Conservation (phyloP, 2,888 invertebrate species). For the Aradus depressus region DNA sequence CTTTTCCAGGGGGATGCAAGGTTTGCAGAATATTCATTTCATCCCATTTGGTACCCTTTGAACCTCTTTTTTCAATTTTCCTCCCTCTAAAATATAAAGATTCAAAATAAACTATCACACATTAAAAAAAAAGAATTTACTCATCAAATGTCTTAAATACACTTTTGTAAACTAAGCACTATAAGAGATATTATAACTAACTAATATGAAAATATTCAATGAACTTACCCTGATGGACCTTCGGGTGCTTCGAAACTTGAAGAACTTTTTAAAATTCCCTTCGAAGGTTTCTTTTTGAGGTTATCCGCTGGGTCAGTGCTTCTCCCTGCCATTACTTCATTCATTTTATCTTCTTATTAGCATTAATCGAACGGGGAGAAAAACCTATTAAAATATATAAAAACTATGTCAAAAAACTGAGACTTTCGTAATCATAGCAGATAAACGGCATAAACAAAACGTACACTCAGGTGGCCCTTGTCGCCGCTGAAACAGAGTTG, state of each 20-base stretch:
- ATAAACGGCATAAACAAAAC: no score
- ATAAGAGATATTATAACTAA: background rate
- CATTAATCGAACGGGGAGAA: background rate
- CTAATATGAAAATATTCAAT: background rate
- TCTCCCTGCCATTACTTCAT: constrained; percentile 24
- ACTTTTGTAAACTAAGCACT: background rate
- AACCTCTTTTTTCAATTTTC: constrained; percentile 25
- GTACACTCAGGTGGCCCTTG: no score
- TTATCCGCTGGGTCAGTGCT: constrained; percentile 46
- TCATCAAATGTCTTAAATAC: background rate
- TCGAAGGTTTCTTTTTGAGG: constrained; percentile 69
- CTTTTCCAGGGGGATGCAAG: constrained; percentile 93
- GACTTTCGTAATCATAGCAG: no score
- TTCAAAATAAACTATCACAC: background rate
- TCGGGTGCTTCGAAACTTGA: constrained; percentile 74
- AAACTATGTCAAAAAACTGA: background rate
- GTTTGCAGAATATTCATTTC: constrained; percentile 98
- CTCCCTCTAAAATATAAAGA: background rate
- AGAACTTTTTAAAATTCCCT: constrained; percentile 86
- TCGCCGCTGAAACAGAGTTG: no score
- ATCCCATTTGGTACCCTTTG: constrained; percentile 74
- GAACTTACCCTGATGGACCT: constrained; percentile 37
- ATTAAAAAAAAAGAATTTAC: background rate
- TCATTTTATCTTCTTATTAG: constrained; percentile 7
- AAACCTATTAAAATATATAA: background rate